Evolutionary conservation across 2,888 invertebrate species (phyloP).

Genomic region (Phlogophora meticulosa): DNA sequence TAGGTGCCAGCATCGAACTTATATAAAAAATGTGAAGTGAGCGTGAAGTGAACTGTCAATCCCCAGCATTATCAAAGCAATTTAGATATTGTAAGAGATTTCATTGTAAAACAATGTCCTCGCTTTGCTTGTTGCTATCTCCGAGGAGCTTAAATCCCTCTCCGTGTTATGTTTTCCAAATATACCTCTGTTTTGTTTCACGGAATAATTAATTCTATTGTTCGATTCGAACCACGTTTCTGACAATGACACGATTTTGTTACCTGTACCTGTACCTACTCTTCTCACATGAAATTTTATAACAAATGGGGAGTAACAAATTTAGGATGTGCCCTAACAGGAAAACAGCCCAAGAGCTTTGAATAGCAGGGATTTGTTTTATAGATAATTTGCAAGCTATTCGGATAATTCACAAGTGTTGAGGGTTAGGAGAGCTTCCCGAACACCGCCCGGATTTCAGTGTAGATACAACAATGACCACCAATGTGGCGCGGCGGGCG

Average conservation of each 20-base stretch:
- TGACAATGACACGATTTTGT: conserved; percentile 49
- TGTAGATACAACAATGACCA: conserved; percentile 7
- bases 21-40: no score
- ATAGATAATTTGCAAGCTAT: conserved; percentile 30
- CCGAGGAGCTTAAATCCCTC: conserved; percentile 36
- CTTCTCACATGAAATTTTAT: conserved; percentile 18
- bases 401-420: conserved; percentile 19
- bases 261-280: conserved; percentile 39
- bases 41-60: no score
- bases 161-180: conserved; percentile 48
- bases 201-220: conserved; percentile 62
- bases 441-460: conserved; percentile 33
- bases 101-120: conserved; percentile 33
- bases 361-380: conserved; percentile 32
- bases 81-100: conserved; percentile 22
- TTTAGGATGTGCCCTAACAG: conserved; percentile 45
- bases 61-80: no score
- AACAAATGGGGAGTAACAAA: conserved; percentile 56
- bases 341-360: conserved; percentile 9
- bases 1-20: no score
- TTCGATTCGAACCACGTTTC: conserved; percentile 48
- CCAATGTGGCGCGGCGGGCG: no score
- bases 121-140: conserved; percentile 34
- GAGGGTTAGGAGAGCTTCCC: conserved; percentile 4
- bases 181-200: conserved; percentile 51